Percentiles rank a stretch among this genome's conserved stretches.
Conservation (phyloP, 2,113 vertebrate species). For the Charina bottae region DNA sequence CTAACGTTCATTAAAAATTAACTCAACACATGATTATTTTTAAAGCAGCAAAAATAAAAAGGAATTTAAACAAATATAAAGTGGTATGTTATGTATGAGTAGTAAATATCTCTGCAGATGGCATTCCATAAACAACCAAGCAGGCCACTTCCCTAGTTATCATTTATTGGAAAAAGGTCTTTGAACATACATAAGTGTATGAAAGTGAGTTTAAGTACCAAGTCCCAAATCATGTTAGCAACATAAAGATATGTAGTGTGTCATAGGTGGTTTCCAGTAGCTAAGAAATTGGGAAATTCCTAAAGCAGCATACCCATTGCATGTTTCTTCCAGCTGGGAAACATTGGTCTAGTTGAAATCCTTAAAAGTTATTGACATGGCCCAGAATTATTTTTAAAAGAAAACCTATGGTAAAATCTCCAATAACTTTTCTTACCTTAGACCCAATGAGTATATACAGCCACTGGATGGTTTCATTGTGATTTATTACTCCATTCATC, state of each 20-base stretch:
- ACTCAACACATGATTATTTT: neutral
- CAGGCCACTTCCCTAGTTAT: neutral
- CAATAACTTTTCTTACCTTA: constrained; percentile 81
- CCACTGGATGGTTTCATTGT: constrained; percentile 96
- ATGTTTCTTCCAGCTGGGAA: neutral
- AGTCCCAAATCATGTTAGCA: neutral
- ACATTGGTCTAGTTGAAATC: neutral
- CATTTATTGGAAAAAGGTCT: neutral
- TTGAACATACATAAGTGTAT: no score
- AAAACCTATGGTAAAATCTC: neutral
- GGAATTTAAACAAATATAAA: neutral
- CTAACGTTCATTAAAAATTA: neutral
- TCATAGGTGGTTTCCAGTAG: neutral
- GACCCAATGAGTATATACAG: constrained; percentile 92
- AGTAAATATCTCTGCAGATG: no score
- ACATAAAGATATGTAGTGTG: neutral
- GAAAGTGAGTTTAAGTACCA: neutral
- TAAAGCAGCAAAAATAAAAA: neutral
- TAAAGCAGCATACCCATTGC: neutral
- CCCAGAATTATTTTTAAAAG: neutral
- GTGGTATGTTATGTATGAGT: neutral
- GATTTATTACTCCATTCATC: constrained; percentile 96
- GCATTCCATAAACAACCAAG: neutral
- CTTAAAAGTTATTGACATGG: neutral
- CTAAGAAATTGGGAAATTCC: neutral